Conservation (phyloP, 1,140 invertebrate species). For the Phymorhynchus buccinoides region DNA sequence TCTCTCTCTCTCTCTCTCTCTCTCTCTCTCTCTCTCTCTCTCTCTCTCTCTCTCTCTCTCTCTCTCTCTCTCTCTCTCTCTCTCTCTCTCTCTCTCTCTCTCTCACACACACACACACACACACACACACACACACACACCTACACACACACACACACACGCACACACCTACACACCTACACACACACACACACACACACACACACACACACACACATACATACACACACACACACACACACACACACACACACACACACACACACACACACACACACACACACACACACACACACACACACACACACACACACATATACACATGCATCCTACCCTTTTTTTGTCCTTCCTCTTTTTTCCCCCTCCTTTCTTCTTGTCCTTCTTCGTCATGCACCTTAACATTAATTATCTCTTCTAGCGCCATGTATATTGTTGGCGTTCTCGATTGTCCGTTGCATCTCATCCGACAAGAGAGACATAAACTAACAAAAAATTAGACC, state of each 20-base stretch:
- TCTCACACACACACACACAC: neutral
- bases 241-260: conserved; percentile 3
- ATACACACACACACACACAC: neutral
- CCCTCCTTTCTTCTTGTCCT: no score
- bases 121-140: conserved; percentile 3
- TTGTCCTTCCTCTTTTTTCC: no score
- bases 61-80: neutral
- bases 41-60: neutral
- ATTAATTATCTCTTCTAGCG: no score
- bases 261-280: conserved; percentile 3
- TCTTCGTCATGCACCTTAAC: no score
- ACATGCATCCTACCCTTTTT: no score
- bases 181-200: neutral
- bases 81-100: neutral
- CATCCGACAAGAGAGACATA: no score
- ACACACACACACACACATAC: neutral
- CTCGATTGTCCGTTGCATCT: no score
- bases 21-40: no score
- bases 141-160: no score
- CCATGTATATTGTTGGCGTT: no score
- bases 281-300: neutral
- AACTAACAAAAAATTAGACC: no score
- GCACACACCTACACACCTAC: no score
- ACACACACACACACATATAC: neutral
- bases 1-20: neutral